Conservation (phyloP, 2,888 invertebrate species). For the Scaptomyza cyrtandrae region DNA sequence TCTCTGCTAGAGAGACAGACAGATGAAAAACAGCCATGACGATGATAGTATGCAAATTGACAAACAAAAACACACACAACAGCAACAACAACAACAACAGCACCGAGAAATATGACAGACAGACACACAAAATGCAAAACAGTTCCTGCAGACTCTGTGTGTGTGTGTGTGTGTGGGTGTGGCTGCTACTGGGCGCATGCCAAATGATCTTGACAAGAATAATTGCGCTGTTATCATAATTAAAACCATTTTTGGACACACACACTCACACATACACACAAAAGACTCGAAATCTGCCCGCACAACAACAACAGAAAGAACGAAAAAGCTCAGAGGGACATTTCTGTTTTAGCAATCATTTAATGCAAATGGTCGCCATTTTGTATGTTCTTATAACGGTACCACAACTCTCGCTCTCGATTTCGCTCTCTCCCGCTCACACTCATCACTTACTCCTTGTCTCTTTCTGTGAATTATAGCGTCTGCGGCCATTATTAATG, state of each 20-base stretch:
- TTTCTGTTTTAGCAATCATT: constrained; percentile 76
- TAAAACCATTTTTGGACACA: constrained; percentile 78
- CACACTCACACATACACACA: constrained; percentile 21
- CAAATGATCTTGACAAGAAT: constrained; percentile 83
- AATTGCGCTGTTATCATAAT: constrained; percentile 83
- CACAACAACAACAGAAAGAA: not conserved
- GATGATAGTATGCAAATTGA: constrained; percentile 83
- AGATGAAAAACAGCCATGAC: constrained; percentile 80
- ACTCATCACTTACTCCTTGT: not conserved
- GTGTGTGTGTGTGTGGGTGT: constrained; percentile 36
- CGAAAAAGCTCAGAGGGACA: constrained; percentile 9
- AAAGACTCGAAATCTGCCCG: constrained; percentile 23
- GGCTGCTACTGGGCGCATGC: constrained; percentile 51
- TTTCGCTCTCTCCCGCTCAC: not conserved
- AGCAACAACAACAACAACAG: constrained; percentile 13
- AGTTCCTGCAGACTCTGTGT: constrained; percentile 14
- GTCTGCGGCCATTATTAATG: constrained; percentile 71
- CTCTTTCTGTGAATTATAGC: constrained; percentile 54
- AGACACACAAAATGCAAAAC: constrained; percentile 63
- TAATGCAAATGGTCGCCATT: constrained; percentile 79
- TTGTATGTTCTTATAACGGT: constrained; percentile 67
- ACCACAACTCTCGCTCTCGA: constrained; percentile 3
- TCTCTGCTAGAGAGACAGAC: constrained; percentile 12
- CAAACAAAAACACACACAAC: constrained; percentile 71
- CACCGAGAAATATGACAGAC: constrained; percentile 70